Conservation (phyloP, 35 echinoderm and acorn worm species). For the Acanthaster planci region DNA sequence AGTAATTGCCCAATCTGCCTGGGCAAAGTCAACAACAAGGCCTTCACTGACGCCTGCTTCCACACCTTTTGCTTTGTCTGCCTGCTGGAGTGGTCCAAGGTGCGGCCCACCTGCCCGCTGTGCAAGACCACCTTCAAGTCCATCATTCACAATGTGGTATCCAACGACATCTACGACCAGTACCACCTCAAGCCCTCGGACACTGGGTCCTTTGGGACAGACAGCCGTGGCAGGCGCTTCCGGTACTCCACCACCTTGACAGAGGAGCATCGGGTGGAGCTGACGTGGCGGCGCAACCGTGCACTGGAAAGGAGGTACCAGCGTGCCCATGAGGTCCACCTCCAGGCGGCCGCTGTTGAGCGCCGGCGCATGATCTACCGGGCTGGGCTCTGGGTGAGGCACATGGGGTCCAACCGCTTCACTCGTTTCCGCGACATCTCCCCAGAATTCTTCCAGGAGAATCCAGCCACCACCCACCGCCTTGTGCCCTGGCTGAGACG, state of each 20-base stretch:
- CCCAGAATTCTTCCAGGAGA: constrained; percentile 70
- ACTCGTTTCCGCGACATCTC: constrained; percentile 82
- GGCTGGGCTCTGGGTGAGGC: constrained; percentile 57
- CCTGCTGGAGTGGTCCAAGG: constrained; percentile 90
- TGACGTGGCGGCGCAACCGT: constrained; percentile 56
- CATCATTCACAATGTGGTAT: constrained; percentile 92
- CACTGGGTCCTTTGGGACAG: constrained; percentile 7
- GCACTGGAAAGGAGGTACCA: constrained; percentile 44
- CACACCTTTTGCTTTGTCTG: constrained; percentile 91
- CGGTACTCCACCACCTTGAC: constrained; percentile 87
- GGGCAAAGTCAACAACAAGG: constrained; percentile 78
- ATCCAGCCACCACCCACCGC: constrained; percentile 82
- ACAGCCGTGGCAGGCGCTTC: constrained; percentile 59
- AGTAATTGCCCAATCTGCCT: constrained; percentile 89
- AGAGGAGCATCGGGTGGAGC: constrained; percentile 49
- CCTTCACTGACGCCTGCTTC: constrained; percentile 93
- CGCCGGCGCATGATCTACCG: constrained; percentile 79
- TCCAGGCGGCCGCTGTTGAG: constrained; percentile 62
- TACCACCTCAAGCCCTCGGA: constrained; percentile 52
- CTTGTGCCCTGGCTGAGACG: constrained; percentile 87
- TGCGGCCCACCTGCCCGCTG: constrained; percentile 84
- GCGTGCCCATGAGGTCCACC: constrained; percentile 44
- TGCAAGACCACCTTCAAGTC: constrained; percentile 94
- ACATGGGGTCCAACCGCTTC: constrained; percentile 61
- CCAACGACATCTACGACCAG: constrained; percentile 91